Evolutionary conservation across 2,888 invertebrate genomes (phyloP).

Genomic region (Phalangium opilio): DNA sequence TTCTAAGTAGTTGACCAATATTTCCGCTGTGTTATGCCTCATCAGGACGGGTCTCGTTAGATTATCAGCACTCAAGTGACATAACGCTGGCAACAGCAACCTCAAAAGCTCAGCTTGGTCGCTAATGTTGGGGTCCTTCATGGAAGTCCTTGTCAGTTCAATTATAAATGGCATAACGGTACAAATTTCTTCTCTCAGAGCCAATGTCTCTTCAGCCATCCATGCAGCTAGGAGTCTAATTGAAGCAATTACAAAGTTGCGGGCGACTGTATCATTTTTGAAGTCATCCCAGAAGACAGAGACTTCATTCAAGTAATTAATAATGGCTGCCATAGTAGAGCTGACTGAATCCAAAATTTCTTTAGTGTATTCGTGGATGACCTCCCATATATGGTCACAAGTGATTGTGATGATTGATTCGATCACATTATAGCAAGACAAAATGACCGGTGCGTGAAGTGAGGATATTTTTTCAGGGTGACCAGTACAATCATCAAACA

Average conservation of each 20-base stretch:
- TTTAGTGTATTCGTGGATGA: slow-evolving; percentile 2
- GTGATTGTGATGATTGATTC: slow-evolving; percentile 29
- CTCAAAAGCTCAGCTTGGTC: slow-evolving; percentile 58
- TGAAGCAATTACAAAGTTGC: slow-evolving; percentile 60
- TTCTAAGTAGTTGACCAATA: slow-evolving; percentile 25
- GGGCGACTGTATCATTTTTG: slow-evolving; percentile 1
- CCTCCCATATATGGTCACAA: slow-evolving; percentile 22
- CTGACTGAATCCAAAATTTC: slow-evolving; percentile 10
- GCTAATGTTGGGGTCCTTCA: slow-evolving; percentile 45
- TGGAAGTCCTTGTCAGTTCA: slow-evolving; percentile 52
- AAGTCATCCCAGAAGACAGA: slow-evolving; percentile 5
- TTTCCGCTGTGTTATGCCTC: slow-evolving; percentile 32
- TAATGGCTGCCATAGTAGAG: slow-evolving; percentile 11
- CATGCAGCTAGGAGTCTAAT: slow-evolving; percentile 72
- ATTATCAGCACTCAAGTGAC: slow-evolving; percentile 82
- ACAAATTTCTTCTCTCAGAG: slow-evolving; percentile 48
- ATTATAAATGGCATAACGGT: slow-evolving; percentile 59
- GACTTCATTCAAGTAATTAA: slow-evolving; percentile 7
- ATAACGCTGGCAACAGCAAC: slow-evolving; percentile 70
- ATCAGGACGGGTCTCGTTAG: slow-evolving; percentile 63
- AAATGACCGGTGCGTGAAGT: slow-evolving; percentile 18
- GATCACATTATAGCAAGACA: slow-evolving; percentile 27
- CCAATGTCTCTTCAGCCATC: slow-evolving; percentile 73
- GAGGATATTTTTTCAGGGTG: too few relatives aligned
- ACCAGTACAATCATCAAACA: slow-evolving; percentile 57